Conservation (phyloP, 2,797 vertebrate species). For the Ambastaia sidthimunki region DNA sequence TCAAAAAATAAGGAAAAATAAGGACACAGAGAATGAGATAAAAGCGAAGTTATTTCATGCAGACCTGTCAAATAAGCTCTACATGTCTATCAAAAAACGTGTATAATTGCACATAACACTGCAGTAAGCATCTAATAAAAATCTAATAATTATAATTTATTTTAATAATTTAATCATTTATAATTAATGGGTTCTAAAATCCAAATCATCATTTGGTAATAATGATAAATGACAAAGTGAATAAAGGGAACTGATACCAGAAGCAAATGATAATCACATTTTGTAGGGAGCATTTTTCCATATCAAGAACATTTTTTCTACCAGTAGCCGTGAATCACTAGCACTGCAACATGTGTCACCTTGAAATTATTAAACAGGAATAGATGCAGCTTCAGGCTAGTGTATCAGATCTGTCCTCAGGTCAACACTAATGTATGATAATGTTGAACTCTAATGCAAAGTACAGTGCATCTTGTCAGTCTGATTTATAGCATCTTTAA, state of each 20-base stretch:
- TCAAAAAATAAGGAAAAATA: not conserved
- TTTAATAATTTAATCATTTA: no score
- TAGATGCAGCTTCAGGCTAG: not conserved
- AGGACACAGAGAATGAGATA: not conserved
- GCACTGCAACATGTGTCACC: slow-evolving; percentile 3
- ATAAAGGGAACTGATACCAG: not conserved
- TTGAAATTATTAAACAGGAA: slow-evolving; percentile 5
- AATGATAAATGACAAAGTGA: not conserved
- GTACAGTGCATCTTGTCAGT: not conserved
- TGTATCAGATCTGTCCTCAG: slow-evolving; percentile 1
- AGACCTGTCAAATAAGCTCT: not conserved
- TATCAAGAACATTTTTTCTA: not conserved
- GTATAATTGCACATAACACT: not conserved
- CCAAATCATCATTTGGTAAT: not conserved
- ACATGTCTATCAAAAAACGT: not conserved
- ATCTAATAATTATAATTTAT: no score
- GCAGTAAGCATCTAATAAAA: not conserved
- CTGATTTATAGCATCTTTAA: slow-evolving; percentile 30
- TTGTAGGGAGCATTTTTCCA: not conserved
- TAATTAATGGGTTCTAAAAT: no score
- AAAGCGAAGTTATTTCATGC: not conserved
- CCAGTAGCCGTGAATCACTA: not conserved
- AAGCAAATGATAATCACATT: not conserved
- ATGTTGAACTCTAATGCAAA: not conserved
- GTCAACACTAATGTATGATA: not conserved